phyloP scores from a whole-genome alignment of 2,888 invertebrate species.

The Cantharis lateralis region DNA sequence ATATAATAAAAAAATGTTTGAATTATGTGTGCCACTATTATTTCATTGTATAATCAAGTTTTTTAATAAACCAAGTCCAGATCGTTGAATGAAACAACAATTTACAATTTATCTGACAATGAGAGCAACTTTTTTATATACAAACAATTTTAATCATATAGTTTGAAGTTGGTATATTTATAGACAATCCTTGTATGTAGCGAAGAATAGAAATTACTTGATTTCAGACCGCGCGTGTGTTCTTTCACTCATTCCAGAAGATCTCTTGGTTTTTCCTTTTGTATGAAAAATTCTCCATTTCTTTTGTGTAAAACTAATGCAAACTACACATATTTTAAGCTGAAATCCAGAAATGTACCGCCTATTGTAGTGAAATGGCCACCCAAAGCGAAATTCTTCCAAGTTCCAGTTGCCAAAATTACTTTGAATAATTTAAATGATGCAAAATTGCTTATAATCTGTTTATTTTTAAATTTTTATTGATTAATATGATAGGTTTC shows the following conservation, averaged over 20 bases:
- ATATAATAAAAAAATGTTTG: constrained; percentile 7
- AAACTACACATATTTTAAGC: neutral
- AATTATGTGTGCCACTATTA: constrained; percentile 24
- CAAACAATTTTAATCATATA: constrained; percentile 45
- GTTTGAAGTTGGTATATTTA: constrained; percentile 44
- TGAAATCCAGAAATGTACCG: neutral
- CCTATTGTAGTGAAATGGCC: neutral
- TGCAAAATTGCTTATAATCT: too few relatives aligned
- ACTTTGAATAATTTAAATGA: too few relatives aligned
- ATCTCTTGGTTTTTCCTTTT: neutral
- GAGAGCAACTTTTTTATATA: constrained; percentile 41
- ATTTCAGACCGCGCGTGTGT: constrained; percentile 42
- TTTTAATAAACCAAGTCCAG: constrained; percentile 30
- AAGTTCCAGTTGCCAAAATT: too few relatives aligned
- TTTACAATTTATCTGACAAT: constrained; percentile 41
- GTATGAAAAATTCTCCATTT: neutral
- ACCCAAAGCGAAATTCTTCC: neutral
- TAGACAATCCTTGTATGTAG: constrained; percentile 36
- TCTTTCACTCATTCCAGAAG: constrained; percentile 22
- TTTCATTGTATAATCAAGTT: constrained; percentile 27
- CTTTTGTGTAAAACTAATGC: neutral
- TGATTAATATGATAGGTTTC: too few relatives aligned
- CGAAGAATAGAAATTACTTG: constrained; percentile 44
- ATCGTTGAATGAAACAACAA: constrained; percentile 41
- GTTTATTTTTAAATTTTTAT: too few relatives aligned